Conservation (phyloP, 2,888 invertebrate genomes). For the Tinea trinotella region DNA sequence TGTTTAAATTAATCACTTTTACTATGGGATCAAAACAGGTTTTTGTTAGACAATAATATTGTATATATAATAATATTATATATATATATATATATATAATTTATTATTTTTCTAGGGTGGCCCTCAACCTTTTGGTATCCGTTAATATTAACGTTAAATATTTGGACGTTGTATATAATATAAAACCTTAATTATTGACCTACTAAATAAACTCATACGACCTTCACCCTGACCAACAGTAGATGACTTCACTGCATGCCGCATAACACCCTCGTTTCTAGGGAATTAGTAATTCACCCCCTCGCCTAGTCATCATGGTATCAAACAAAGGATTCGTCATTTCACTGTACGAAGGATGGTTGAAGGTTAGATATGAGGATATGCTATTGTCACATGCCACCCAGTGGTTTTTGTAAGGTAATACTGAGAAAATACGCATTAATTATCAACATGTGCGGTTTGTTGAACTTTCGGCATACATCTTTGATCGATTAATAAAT, state of each 20-base stretch:
- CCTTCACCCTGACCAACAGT: background rate
- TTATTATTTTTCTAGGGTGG: too few relatives aligned
- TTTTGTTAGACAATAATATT: too few relatives aligned
- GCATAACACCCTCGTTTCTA: constrained; percentile 10
- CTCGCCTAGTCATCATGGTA: constrained; percentile 49
- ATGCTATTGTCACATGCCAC: constrained; percentile 14
- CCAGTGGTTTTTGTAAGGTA: constrained; percentile 12
- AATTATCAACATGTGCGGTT: constrained; percentile 4
- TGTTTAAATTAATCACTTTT: too few relatives aligned
- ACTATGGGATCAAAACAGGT: too few relatives aligned
- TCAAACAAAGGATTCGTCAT: constrained; percentile 62
- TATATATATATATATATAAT: too few relatives aligned
- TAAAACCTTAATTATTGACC: background rate
- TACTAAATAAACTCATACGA: background rate
- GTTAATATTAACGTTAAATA: too few relatives aligned
- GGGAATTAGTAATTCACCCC: constrained; percentile 31
- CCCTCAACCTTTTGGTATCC: too few relatives aligned
- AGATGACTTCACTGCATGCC: background rate
- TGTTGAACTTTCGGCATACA: background rate
- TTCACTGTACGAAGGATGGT: constrained; percentile 21
- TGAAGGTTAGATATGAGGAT: constrained; percentile 14
- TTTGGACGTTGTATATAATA: too few relatives aligned
- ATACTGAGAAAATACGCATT: constrained; percentile 13
- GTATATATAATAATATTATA: too few relatives aligned
- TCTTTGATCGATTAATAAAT: constrained; percentile 4